These are phyloP conservation scores for Andrena bucephala DNA, from an alignment of 2,888 invertebrate species.

Conservation along the genomic window DNA sequence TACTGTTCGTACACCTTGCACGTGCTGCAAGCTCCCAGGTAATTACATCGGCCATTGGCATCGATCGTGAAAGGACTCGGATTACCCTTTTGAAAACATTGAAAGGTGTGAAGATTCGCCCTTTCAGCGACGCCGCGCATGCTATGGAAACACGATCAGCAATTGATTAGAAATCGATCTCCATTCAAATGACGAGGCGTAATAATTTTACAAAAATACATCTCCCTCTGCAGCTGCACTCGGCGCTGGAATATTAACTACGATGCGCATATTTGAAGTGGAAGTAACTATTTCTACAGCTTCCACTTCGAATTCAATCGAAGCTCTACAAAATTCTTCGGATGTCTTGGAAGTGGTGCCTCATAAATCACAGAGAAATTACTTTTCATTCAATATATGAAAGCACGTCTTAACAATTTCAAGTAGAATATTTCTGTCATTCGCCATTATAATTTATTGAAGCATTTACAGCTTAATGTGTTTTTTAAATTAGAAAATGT, in stretches of 20 bases:
- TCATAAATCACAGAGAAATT: too few species aligned
- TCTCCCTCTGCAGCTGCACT: neutral
- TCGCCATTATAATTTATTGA: too few species aligned
- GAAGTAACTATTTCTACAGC: neutral
- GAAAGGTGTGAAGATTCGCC: slow-evolving; percentile 63
- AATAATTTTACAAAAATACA: neutral
- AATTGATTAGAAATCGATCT: slow-evolving; percentile 42
- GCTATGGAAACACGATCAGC: slow-evolving; percentile 35
- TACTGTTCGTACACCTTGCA: slow-evolving; percentile 60
- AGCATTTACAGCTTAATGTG: too few species aligned
- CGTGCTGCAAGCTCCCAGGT: slow-evolving; percentile 64
- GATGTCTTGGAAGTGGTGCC: too few species aligned
- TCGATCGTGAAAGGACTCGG: slow-evolving; percentile 69
- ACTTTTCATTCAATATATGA: too few species aligned
- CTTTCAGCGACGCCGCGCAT: slow-evolving; percentile 30
- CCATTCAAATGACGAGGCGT: neutral
- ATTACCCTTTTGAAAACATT: slow-evolving; percentile 69
- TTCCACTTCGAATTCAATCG: neutral
- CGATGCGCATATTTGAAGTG: neutral
- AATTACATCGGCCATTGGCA: slow-evolving; percentile 68
- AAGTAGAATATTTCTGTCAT: too few species aligned
- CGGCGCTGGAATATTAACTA: neutral
- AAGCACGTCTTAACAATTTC: too few species aligned
- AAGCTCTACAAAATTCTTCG: neutral
- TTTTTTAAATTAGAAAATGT: too few species aligned